Conservation (phyloP, 2,888 invertebrate species). For the Agrochola lota region DNA sequence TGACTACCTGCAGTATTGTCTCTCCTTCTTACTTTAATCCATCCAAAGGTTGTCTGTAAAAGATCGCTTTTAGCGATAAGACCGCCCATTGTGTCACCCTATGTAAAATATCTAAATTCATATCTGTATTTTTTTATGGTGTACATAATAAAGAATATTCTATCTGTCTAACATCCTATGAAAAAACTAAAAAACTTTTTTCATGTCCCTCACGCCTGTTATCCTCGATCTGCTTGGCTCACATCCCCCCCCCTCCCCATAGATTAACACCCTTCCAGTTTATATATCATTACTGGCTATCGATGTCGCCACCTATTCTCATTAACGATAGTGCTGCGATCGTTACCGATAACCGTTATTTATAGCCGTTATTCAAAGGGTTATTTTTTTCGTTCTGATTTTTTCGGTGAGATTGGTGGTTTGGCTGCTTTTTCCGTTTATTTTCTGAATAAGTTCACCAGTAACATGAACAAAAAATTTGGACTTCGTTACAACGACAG, state of each 20-base stretch:
- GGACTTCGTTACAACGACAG: background rate
- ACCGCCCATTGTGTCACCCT: too few relatives aligned
- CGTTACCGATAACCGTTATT: slow-evolving; percentile 57
- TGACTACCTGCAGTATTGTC: too few relatives aligned
- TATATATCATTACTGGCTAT: slow-evolving; percentile 69
- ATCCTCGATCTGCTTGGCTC: slow-evolving; percentile 56
- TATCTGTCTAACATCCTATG: too few relatives aligned
- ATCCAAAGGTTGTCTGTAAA: too few relatives aligned
- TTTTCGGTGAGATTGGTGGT: background rate
- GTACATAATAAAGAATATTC: too few relatives aligned
- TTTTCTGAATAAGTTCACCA: background rate
- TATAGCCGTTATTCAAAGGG: slow-evolving; percentile 52
- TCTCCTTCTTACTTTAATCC: too few relatives aligned
- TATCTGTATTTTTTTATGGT: too few relatives aligned
- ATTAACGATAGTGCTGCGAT: slow-evolving; percentile 64
- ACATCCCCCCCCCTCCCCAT: slow-evolving; percentile 35
- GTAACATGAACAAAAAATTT: background rate
- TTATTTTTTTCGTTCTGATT: slow-evolving; percentile 42
- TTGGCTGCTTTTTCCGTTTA: background rate
- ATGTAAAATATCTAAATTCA: too few relatives aligned
- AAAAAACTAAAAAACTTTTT: slow-evolving; percentile 40
- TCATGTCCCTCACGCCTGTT: slow-evolving; percentile 11
- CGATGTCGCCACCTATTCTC: slow-evolving; percentile 66
- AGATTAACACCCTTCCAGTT: slow-evolving; percentile 66
- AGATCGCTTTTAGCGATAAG: too few relatives aligned